Evolutionary conservation across 1,140 invertebrate species (phyloP).

Genomic region (Calycopis cecrops): DNA sequence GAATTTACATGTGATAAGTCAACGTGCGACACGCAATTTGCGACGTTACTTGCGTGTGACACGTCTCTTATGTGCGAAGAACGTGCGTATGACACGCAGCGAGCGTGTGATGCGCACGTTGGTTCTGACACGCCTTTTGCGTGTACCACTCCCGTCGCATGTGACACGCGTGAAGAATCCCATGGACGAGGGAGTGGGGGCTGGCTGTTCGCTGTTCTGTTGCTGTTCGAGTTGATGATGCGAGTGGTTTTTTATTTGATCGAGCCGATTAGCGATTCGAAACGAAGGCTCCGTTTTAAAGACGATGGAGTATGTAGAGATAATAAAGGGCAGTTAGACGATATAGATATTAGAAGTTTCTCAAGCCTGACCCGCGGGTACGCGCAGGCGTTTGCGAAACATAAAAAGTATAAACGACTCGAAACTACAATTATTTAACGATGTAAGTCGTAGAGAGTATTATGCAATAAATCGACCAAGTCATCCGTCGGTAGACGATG

Average conservation of each 20-base stretch:
- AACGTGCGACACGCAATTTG: too few species aligned
- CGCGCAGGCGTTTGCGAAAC: constrained; percentile 4
- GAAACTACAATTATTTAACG: constrained; percentile 7
- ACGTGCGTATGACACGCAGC: too few species aligned
- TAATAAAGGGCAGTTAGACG: constrained; percentile 20
- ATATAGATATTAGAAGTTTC: constrained; percentile 52
- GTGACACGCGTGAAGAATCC: too few species aligned
- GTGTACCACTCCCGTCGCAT: too few species aligned
- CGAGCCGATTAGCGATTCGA: constrained; percentile 26
- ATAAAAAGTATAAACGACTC: constrained; percentile 10
- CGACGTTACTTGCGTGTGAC: too few species aligned
- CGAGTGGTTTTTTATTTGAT: constrained; percentile 65
- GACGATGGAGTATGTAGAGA: constrained; percentile 9
- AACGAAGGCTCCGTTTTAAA: constrained; percentile 17
- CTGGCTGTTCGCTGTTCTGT: constrained; percentile 24
- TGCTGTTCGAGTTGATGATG: constrained; percentile 37
- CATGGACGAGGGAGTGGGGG: too few species aligned
- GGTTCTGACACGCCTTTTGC: too few species aligned
- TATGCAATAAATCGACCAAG: constrained; percentile 6
- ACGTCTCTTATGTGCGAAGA: too few species aligned
- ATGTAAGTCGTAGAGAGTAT: not conserved
- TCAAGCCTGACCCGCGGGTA: constrained; percentile 23
- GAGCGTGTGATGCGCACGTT: too few species aligned
- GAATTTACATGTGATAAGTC: too few species aligned
- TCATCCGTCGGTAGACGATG: not conserved